A percentile compares a stretch with the other conserved stretches of the same genome.
phyloP scores from a whole-genome alignment of 2,888 invertebrate species.

The Ecliptopera silaceata region DNA sequence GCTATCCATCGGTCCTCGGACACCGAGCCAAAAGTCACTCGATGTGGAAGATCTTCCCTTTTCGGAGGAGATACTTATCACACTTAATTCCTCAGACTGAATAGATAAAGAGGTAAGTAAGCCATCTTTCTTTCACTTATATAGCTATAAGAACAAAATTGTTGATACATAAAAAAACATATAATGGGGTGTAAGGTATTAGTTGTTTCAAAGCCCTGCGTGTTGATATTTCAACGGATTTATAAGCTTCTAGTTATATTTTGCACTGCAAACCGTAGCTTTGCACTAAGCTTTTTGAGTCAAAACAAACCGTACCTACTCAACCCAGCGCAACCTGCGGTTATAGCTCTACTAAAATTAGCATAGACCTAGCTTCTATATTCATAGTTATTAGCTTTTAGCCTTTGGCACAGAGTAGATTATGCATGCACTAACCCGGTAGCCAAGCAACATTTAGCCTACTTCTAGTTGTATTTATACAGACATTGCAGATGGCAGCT shows the following conservation, averaged over 20 bases:
- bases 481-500: not conserved
- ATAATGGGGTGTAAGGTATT: too few species aligned
- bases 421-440: constrained; percentile 23
- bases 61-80: too few species aligned
- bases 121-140: too few species aligned
- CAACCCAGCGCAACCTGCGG: not conserved
- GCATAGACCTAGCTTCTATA: constrained; percentile 24
- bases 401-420: constrained; percentile 23
- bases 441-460: constrained; percentile 10
- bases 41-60: too few species aligned
- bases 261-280: constrained; percentile 4
- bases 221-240: too few species aligned
- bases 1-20: too few species aligned
- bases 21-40: too few species aligned
- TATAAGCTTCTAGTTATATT: not conserved
- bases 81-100: too few species aligned
- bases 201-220: too few species aligned
- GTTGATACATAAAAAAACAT: too few species aligned
- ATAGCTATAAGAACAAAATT: too few species aligned
- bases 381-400: constrained; percentile 26
- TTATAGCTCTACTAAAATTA: constrained; percentile 24
- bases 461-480: constrained; percentile 7
- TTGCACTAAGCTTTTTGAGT: constrained; percentile 7
- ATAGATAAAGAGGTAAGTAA: too few species aligned
- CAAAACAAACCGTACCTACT: constrained; percentile 5